Percentiles rank a stretch among this genome's conserved stretches.
phyloP scores from a whole-genome alignment of 1,140 invertebrate genomes.

The Daktulosphaira vitifoliae region DNA sequence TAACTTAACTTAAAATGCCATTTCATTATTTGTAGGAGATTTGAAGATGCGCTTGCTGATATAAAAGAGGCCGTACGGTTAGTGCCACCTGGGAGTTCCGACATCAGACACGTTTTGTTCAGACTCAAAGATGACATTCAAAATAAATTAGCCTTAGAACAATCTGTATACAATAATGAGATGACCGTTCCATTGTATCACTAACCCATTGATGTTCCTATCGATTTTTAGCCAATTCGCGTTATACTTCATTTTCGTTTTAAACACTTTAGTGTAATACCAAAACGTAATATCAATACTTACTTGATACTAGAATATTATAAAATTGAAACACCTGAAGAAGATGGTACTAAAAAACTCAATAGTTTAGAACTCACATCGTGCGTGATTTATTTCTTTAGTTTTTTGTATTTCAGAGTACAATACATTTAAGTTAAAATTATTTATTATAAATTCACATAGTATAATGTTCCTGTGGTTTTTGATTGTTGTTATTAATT shows the following conservation, averaged over 20 bases:
- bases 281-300: no score
- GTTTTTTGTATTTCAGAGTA: no score
- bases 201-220: slow-evolving; percentile 16
- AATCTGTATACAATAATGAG: background rate
- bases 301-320: no score
- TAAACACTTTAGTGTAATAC: no score
- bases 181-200: slow-evolving; percentile 1
- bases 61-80: slow-evolving; percentile 59
- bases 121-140: slow-evolving; percentile 58
- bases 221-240: slow-evolving; percentile 7
- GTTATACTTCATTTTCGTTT: no score
- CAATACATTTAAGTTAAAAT: no score
- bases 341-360: no score
- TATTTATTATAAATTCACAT: slow-evolving; percentile 6
- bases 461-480: slow-evolving; percentile 22
- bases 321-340: no score
- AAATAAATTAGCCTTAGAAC: slow-evolving; percentile 36
- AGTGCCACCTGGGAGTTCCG: slow-evolving; percentile 55
- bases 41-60: slow-evolving; percentile 55
- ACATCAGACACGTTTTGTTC: slow-evolving; percentile 56
- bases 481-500: slow-evolving; percentile 13
- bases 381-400: no score
- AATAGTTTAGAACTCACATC: no score
- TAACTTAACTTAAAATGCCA: background rate
- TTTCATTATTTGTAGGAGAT: slow-evolving; percentile 43